A percentile compares a stretch with the other conserved stretches of the same genome.
Evolutionary conservation across 2,797 vertebrate species (phyloP).

Genomic region (Sternarchorhynchus goeldii): DNA sequence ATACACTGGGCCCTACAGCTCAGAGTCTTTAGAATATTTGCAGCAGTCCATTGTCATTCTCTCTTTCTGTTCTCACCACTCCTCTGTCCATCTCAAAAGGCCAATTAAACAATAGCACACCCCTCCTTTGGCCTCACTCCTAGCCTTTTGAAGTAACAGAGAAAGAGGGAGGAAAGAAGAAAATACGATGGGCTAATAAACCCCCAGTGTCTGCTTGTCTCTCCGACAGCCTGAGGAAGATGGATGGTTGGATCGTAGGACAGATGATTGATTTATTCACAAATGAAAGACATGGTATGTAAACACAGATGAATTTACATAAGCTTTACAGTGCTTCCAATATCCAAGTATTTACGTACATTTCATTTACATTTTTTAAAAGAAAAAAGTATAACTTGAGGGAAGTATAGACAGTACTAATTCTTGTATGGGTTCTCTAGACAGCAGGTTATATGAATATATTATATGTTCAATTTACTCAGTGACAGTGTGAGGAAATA

Average conservation of each 20-base stretch:
- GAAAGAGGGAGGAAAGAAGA: slow-evolving; percentile 61
- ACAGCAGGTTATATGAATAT: too few relatives aligned
- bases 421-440: too few relatives aligned
- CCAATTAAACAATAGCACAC: slow-evolving; percentile 86
- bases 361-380: not conserved
- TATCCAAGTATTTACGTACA: too few relatives aligned
- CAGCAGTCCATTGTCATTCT: slow-evolving; percentile 78
- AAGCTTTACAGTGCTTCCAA: not conserved
- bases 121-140: slow-evolving; percentile 71
- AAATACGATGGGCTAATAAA: slow-evolving; percentile 70
- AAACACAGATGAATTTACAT: not conserved
- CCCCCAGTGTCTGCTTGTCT: slow-evolving; percentile 50
- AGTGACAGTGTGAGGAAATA: not conserved
- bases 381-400: not conserved
- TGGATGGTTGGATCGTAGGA: slow-evolving; percentile 20
- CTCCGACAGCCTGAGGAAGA: slow-evolving; percentile 40
- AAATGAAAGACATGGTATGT: slow-evolving; percentile 23
- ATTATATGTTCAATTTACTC: not conserved
- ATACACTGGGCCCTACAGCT: slow-evolving; percentile 1
- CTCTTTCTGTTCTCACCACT: slow-evolving; percentile 78
- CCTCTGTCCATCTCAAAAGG: slow-evolving; percentile 86
- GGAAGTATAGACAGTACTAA: too few relatives aligned
- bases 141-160: slow-evolving; percentile 84
- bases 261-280: slow-evolving; percentile 31
- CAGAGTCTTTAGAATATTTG: slow-evolving; percentile 58